Base-by-base conservation (phyloP, 1,140 invertebrate species). In the Lepeophtheirus salmonis region DNA sequence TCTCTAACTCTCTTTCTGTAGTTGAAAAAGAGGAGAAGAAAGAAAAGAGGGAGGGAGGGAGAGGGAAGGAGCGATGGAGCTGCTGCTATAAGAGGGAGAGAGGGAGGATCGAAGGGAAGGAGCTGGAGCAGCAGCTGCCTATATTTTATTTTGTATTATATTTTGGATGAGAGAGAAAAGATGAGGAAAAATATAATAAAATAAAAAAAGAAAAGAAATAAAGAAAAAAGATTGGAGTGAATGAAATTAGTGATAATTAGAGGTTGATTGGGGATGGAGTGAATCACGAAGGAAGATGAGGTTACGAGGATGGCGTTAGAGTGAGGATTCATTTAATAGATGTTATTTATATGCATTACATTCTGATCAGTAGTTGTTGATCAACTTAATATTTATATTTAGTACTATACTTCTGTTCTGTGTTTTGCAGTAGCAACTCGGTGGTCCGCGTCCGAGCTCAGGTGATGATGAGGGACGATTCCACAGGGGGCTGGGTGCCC, bases 381-480 rank as follows among this genome's bases (percentile, higher is more conserved):
- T n/a, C n/a, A n/a, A n/a, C n/a, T n/a, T n/a, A n/a, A n/a, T n/a
- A n/a, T n/a, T n/a, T n/a, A n/a, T n/a, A n/a, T n/a, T n/a, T n/a
- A n/a, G n/a, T n/a, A n/a, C n/a, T n/a, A n/a, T n/a, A n/a, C n/a
- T n/a, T n/a, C n/a, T n/a, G n/a, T n/a, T n/a, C n/a, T n/a, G n/a
- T 62, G 66, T 66, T 61, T 79, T 82, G 62, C 75, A 89, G 85
- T 83, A 85, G 80, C 72, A 80, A 82, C 74, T 87, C 83, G 77
- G 78, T 95, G 81, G 90, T 94, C 76, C 86, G 84, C 73, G 89
- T 96, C 69, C 84, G 87, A 69, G 91, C 90, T 75, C 90, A 95
- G 80, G 90, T 95, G 76, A 96, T 96, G 91, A 91, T 86, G 69
- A 79, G 90, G 66, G 90, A 96, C 81, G 91, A 95, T 72, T 89